phyloP scores from a whole-genome alignment of 2,113 vertebrate species.

The Aldabrachelys gigantea region DNA sequence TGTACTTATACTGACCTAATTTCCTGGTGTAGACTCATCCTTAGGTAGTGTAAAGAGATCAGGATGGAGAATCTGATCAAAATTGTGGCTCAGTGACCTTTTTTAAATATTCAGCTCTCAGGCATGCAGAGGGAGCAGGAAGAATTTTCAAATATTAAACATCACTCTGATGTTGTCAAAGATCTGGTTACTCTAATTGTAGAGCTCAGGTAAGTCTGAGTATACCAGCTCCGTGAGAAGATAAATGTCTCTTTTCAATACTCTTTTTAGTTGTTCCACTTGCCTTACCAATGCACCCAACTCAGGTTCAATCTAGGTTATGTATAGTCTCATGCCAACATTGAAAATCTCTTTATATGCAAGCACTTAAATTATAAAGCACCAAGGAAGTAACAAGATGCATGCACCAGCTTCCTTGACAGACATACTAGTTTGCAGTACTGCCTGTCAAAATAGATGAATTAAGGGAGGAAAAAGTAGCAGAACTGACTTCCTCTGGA shows the following conservation, averaged over 20 bases:
- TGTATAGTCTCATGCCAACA: background rate
- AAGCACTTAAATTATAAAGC: background rate
- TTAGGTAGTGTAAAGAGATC: background rate
- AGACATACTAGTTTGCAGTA: background rate
- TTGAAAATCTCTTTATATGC: background rate
- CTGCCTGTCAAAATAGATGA: conserved; percentile 16
- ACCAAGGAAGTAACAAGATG: background rate
- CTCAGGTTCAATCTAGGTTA: background rate
- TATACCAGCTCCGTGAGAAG: background rate
- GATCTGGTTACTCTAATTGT: background rate
- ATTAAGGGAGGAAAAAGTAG: background rate
- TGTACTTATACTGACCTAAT: background rate
- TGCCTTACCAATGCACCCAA: background rate
- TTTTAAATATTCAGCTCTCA: background rate
- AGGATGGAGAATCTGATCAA: background rate
- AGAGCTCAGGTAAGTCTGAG: background rate
- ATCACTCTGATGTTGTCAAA: background rate
- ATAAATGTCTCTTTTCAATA: background rate
- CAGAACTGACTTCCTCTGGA: background rate
- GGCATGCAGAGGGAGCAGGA: background rate
- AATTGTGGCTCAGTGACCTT: background rate
- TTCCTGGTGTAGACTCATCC: background rate
- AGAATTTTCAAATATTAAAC: background rate
- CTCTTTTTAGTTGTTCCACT: background rate
- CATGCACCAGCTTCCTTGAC: background rate